These are phyloP conservation scores for Xiphophorus hellerii DNA, from an alignment of 2,113 vertebrate genomes.

Conservation along the genomic window DNA sequence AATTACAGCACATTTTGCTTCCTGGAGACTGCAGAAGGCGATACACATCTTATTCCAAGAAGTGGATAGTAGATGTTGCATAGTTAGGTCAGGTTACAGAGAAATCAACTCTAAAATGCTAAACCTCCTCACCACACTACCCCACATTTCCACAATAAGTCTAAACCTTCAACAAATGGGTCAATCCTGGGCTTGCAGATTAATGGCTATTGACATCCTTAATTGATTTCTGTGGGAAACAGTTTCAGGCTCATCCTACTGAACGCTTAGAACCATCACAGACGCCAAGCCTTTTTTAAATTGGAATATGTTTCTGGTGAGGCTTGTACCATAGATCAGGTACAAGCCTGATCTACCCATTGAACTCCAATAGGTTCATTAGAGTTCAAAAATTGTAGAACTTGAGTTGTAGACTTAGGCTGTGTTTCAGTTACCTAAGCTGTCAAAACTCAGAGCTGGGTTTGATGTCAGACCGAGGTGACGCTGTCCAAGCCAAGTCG, in stretches of 20 bases:
- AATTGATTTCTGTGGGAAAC: conserved; percentile 82
- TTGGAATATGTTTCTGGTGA: conserved; percentile 6
- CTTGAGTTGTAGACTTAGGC: neutral
- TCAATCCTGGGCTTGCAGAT: conserved; percentile 62
- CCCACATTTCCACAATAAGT: conserved; percentile 17
- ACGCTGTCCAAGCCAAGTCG: too few species aligned
- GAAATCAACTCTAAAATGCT: conserved; percentile 39
- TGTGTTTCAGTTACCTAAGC: too few species aligned
- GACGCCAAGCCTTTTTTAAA: conserved; percentile 3
- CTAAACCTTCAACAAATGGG: conserved; percentile 62
- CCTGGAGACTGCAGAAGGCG: conserved; percentile 55
- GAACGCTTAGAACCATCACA: conserved; percentile 39
- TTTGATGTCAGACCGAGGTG: too few species aligned
- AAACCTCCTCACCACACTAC: conserved; percentile 3
- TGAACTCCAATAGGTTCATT: neutral
- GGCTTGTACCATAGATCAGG: conserved; percentile 7
- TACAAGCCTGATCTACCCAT: neutral
- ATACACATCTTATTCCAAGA: conserved; percentile 43
- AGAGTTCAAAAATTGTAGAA: neutral
- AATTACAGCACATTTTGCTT: conserved; percentile 60
- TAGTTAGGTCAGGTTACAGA: conserved; percentile 59
- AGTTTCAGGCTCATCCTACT: conserved; percentile 54
- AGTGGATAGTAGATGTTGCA: conserved; percentile 36
- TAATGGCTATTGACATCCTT: conserved; percentile 73
- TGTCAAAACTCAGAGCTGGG: too few species aligned